These are phyloP conservation scores for Forbesichthys agassizii DNA, from an alignment of 2,113 vertebrate species.

Conservation along the genomic window DNA sequence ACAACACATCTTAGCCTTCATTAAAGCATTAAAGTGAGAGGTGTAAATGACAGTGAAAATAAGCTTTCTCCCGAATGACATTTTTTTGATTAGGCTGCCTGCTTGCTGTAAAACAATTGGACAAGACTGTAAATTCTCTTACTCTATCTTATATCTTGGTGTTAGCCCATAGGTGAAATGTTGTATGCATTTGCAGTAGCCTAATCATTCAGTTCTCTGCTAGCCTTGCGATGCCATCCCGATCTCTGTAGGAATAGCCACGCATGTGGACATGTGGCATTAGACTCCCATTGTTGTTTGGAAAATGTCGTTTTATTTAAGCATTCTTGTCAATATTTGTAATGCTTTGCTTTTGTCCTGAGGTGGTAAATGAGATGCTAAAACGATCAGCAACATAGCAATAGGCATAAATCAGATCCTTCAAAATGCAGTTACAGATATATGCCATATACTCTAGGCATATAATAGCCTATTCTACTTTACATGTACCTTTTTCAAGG, in stretches of 20 bases:
- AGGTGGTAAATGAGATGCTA: conserved; percentile 38
- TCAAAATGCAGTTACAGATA: neutral
- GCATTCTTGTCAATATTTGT: conserved; percentile 9
- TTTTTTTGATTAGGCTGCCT: too few species aligned
- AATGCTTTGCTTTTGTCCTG: conserved; percentile 28
- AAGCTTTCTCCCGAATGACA: too few species aligned
- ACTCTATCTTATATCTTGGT: too few species aligned
- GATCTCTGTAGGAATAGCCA: neutral
- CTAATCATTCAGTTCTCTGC: neutral
- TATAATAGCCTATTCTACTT: conserved; percentile 20
- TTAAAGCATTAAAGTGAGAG: too few species aligned
- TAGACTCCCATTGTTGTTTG: conserved; percentile 38
- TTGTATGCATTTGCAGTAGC: too few species aligned
- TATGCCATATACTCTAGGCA: neutral
- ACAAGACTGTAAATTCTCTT: too few species aligned
- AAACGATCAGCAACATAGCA: conserved; percentile 46
- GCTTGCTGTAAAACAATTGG: too few species aligned
- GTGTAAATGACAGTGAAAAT: too few species aligned
- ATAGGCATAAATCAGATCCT: conserved; percentile 30
- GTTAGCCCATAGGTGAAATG: too few species aligned
- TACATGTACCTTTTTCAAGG: neutral
- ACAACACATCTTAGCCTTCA: too few species aligned
- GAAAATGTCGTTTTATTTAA: conserved; percentile 29
- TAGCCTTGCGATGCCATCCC: too few species aligned
- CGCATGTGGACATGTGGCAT: conserved; percentile 23